These are phyloP conservation scores for Limnephilus lunatus DNA, from an alignment of 2,888 invertebrate genomes.

Conservation along the genomic window DNA sequence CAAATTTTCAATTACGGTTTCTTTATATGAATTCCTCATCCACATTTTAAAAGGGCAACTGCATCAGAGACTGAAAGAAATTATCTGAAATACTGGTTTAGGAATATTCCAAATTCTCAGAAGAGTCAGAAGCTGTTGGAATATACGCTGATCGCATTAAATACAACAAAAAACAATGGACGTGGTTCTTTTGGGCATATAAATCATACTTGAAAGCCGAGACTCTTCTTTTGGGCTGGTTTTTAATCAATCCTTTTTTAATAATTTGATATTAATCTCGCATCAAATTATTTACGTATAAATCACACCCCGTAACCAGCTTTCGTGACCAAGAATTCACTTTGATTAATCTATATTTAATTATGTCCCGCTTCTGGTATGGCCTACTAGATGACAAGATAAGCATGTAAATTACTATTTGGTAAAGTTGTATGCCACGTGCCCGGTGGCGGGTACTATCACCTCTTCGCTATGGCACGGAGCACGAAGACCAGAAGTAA, in stretches of 20 bases:
- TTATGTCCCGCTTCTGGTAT: slow-evolving; percentile 24
- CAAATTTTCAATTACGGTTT: not conserved
- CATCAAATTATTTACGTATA: not conserved
- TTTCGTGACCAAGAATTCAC: not conserved
- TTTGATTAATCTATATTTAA: slow-evolving; percentile 54
- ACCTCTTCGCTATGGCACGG: not conserved
- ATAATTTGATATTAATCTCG: not conserved
- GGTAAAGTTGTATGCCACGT: slow-evolving; percentile 27
- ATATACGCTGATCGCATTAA: not conserved
- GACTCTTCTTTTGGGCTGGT: not conserved
- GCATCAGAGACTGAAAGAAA: not conserved
- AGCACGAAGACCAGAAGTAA: not conserved
- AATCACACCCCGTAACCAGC: slow-evolving; percentile 15
- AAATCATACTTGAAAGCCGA: not conserved
- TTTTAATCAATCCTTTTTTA: not conserved
- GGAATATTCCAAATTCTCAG: not conserved
- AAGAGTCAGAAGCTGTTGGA: not conserved
- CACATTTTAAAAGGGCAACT: not conserved
- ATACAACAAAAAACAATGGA: not conserved
- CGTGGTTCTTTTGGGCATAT: not conserved
- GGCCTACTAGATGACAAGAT: slow-evolving; percentile 48
- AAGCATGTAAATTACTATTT: slow-evolving; percentile 44
- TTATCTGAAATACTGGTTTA: not conserved
- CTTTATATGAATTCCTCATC: not conserved
- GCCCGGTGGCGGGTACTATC: not conserved